Conservation (phyloP, 1,140 invertebrate species). For the Wasmannia auropunctata region DNA sequence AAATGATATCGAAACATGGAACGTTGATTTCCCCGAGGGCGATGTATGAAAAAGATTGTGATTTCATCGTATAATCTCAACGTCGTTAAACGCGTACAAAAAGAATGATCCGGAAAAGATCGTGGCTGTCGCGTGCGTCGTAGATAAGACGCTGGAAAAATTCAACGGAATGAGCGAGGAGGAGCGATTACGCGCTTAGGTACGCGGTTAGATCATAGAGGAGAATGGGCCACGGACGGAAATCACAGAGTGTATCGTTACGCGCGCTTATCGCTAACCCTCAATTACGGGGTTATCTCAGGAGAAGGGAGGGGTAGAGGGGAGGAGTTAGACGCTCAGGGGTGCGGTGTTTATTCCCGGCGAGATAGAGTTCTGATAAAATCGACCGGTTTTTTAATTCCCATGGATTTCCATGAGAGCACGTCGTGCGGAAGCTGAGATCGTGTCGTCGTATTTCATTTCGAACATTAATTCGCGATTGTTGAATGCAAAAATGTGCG, state of each 20-base stretch:
- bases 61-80: neutral
- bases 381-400: slow-evolving; percentile 76
- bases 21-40: neutral
- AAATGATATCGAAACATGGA: neutral
- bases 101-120: neutral
- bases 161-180: neutral
- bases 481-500: neutral
- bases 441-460: neutral
- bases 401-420: slow-evolving; percentile 65
- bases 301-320: too few relatives aligned
- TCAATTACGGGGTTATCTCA: slow-evolving; percentile 79
- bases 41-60: neutral
- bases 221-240: slow-evolving; percentile 64
- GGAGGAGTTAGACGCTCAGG: slow-evolving; percentile 67
- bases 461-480: slow-evolving; percentile 11
- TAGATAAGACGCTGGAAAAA: slow-evolving; percentile 16
- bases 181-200: slow-evolving; percentile 26
- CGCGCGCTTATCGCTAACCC: slow-evolving; percentile 78
- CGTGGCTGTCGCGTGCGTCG: neutral
- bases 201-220: slow-evolving; percentile 54
- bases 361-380: slow-evolving; percentile 78
- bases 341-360: slow-evolving; percentile 78
- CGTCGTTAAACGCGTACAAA: neutral
- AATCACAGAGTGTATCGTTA: slow-evolving; percentile 76
- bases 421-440: neutral